Conservation (phyloP, 2,113 vertebrate genomes). For the Crypturellus undulatus region DNA sequence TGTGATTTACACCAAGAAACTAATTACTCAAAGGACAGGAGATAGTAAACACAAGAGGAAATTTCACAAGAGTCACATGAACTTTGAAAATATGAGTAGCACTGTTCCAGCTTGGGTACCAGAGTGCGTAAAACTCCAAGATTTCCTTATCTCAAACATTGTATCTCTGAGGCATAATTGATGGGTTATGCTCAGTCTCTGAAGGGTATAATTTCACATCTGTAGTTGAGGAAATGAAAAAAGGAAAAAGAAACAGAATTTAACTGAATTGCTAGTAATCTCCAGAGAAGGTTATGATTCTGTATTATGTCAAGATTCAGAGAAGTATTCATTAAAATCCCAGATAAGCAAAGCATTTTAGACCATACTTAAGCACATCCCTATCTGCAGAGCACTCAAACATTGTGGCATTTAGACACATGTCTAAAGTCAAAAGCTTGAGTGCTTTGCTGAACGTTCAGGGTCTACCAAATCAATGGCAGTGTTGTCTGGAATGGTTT, state of each 20-base stretch:
- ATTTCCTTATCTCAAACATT: slow-evolving; percentile 4
- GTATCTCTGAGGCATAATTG: slow-evolving; percentile 33
- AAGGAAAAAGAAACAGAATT: neutral
- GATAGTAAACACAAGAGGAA: neutral
- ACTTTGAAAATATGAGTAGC: slow-evolving; percentile 11
- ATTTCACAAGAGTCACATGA: neutral
- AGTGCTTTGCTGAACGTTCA: neutral
- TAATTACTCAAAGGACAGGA: neutral
- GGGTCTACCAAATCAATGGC: neutral
- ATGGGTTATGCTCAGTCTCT: neutral
- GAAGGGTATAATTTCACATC: slow-evolving; percentile 21
- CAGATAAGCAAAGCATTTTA: neutral
- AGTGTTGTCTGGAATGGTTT: neutral
- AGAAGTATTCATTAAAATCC: neutral
- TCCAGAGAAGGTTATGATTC: neutral
- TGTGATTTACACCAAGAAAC: neutral
- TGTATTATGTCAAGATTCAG: neutral
- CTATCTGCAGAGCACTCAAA: neutral
- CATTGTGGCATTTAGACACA: neutral
- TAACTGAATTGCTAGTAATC: neutral
- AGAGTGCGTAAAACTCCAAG: neutral
- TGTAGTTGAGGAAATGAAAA: neutral
- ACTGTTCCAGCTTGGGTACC: neutral
- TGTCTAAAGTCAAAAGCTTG: neutral
- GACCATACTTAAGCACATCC: neutral